Base-by-base conservation (phyloP, 2,888 invertebrate genomes). In the Eutolmus rufibarbis region DNA sequence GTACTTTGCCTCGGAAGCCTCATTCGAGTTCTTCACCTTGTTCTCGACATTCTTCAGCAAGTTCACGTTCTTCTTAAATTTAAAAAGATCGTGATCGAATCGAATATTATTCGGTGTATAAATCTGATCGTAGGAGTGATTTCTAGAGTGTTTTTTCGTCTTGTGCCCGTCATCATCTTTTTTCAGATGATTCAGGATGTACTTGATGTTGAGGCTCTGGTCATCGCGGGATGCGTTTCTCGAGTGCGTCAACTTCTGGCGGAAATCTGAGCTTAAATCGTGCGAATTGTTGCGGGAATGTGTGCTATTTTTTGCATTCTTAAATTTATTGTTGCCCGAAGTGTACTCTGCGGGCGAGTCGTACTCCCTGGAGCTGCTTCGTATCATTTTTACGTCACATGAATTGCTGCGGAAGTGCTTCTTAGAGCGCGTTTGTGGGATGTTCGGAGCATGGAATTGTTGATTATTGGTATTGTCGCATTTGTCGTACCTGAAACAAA, bases 251-350 rank as follows among this genome's bases (percentile, higher is more conserved):
- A 91, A 86, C 87, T 91, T 91, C 81, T 91, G 90, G 9, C 91
- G 91, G 77, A 91, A 90, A 88, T 91, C 91, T 19, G 88, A 87
- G 89, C 92, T 92, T 28, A 93, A 89, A 89, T 93, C 93, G 87
- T 92, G 91, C 19, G 93, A 93, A 90, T 93, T 92, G 86, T 93
- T 93, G 89, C 93, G 91, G 86, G 92, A 93, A 91, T 92, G 93
- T 88, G 92, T 91, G 86, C 92, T 90, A 88, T 91, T 92, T 89
- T 92, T 92, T 14, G 92, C 89, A 89, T 92, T 92, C 86, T 91
- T 91, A 51, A 82, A 57, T 87, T 87, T 87, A 76, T 89, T 90
- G 87, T 90, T 89, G 78, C 74, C 74, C 9, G 46, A 4, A 51
- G 77, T 37, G 74, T 87, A 78, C 19, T 89, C 88, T 66, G 82